phyloP scores from a whole-genome alignment of 1,140 invertebrate species.

The Cydia splendana region DNA sequence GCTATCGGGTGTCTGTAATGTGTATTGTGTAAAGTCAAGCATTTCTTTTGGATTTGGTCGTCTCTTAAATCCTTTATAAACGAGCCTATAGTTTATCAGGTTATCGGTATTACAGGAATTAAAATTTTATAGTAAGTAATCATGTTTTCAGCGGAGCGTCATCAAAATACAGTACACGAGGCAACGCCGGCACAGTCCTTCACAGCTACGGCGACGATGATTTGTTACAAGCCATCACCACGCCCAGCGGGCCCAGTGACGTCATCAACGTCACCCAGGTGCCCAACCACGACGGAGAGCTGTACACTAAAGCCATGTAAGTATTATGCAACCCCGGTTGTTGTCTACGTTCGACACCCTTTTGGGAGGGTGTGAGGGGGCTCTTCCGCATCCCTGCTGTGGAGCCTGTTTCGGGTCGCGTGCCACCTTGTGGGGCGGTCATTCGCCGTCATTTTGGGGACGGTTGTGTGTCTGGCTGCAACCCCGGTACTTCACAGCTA shows the following conservation, averaged over 20 bases:
- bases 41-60: no score
- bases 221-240: constrained; percentile 50
- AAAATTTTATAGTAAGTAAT: neutral
- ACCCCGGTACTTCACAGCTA: constrained; percentile 75
- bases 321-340: constrained; percentile 38
- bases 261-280: constrained; percentile 63
- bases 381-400: no score
- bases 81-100: no score
- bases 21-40: no score
- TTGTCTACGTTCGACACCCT: no score
- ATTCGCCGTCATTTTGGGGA: no score
- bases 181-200: constrained; percentile 80
- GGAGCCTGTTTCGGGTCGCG: no score
- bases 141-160: constrained; percentile 71
- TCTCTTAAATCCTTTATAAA: no score
- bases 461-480: no score
- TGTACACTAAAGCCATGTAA: constrained; percentile 75
- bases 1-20: no score
- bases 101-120: neutral
- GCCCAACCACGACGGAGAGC: constrained; percentile 67
- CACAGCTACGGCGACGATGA: constrained; percentile 74
- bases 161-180: constrained; percentile 79
- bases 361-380: no score
- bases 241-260: constrained; percentile 49
- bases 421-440: no score